phyloP scores from a whole-genome alignment of 1,140 invertebrate species.

The Physella acuta region DNA sequence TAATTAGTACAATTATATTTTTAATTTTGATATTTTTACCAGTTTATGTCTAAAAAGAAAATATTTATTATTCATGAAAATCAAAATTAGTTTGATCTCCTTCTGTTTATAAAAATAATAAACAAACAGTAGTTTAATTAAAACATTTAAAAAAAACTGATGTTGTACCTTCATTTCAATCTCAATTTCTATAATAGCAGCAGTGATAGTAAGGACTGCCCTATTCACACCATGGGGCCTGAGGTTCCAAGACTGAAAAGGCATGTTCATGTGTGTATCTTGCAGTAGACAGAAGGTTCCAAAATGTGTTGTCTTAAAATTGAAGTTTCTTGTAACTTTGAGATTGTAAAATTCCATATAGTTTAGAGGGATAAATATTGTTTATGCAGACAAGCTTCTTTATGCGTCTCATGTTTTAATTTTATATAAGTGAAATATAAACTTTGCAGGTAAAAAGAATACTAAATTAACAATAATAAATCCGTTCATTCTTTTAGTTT shows the following conservation, averaged over 20 bases:
- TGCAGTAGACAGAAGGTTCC: slow-evolving; percentile 55
- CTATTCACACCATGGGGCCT: slow-evolving; percentile 47
- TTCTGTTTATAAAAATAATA: background rate
- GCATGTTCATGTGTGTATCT: slow-evolving; percentile 60
- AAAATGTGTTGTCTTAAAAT: slow-evolving; percentile 56
- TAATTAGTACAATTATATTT: too few species aligned
- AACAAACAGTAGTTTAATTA: background rate
- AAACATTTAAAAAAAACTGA: too few species aligned
- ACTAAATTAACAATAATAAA: too few species aligned
- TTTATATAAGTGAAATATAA: too few species aligned
- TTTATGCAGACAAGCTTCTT: too few species aligned
- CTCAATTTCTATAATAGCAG: slow-evolving; percentile 54
- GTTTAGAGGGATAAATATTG: too few species aligned
- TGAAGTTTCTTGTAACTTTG: slow-evolving; percentile 39
- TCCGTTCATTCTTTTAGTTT: too few species aligned
- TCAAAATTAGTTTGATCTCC: background rate
- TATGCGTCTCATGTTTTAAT: too few species aligned
- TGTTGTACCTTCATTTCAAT: slow-evolving; percentile 57
- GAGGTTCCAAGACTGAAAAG: slow-evolving; percentile 60
- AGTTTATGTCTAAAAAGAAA: background rate
- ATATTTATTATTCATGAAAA: background rate
- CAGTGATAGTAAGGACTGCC: slow-evolving; percentile 53
- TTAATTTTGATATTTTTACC: background rate
- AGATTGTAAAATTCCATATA: background rate
- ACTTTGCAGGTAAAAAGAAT: too few species aligned